Base-by-base conservation (phyloP, 2,888 invertebrate species). In the Hypomecis atomaria region DNA sequence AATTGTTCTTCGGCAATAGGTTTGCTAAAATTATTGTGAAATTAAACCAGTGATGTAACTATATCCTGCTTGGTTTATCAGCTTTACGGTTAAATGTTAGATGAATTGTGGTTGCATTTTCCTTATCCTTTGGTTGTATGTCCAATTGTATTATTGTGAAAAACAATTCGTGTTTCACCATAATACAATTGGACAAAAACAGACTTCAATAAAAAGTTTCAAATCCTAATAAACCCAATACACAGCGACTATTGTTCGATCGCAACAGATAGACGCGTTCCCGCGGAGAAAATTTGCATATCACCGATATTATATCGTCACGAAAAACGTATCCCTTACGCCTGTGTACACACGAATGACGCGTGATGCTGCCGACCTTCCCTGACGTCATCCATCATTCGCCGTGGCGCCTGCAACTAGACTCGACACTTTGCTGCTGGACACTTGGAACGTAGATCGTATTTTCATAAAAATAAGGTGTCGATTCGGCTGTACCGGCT, bases 271-370 rank as follows among this genome's bases (percentile, higher is more conserved):
- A 85, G 83, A 87, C 84, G 81, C 75, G 80, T 82, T 76, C 76
- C 76, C 86, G 85, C 85, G 85, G 82, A 77, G 80, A 81, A 23
- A 90, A 92, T 92, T 92, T 92, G 92, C 92, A 92, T 92, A 92
- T 92, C 92, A 89, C 90, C 91, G 84, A 92, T 92, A 92, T 92
- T 90, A 92, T 92, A 92, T 88, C 92, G 90, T 92, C 92, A 90
- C 89, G 92, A 91, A 92, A 92, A 92, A 91, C 92, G 92, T 92
- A 92, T 92, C 90, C 92, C 91, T 91, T 92, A 92, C 92, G 92
- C 86, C 90, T 92, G 90, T 90, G 90, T 92, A 92, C 92, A 92
- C 92, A 92, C 89, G 92, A 92, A 92, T 92, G 92, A 91, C 92
- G 90, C 88, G 92, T 90, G 92, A 90, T 92, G 91, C 90, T 90